Evolutionary conservation across 2,888 invertebrate genomes (phyloP).

Genomic region (Archips crataeganus): DNA sequence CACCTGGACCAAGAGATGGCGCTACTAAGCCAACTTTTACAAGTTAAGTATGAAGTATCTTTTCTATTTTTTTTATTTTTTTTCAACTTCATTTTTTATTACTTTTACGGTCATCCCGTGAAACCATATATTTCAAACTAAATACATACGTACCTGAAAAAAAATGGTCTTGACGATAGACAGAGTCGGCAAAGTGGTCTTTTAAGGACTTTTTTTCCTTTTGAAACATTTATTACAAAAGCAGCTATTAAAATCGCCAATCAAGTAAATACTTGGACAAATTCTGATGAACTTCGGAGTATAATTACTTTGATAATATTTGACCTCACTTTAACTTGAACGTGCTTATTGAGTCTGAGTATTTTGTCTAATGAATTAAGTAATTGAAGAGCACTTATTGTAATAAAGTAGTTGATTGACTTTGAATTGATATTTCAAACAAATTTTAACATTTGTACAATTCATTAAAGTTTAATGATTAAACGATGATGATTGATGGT

Average conservation of each 20-base stretch:
- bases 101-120: no score
- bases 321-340: not conserved
- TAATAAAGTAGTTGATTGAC: not conserved
- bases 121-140: no score
- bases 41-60: no score
- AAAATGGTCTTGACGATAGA: no score
- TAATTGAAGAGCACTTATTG: conserved; percentile 1
- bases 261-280: not conserved
- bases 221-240: not conserved
- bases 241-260: not conserved
- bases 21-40: no score
- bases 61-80: no score
- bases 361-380: not conserved
- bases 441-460: not conserved
- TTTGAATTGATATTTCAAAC: not conserved
- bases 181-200: no score
- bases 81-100: no score
- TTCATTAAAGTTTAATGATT: no score
- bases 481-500: not conserved
- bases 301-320: not conserved
- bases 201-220: no score
- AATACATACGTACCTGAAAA: no score
- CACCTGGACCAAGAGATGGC: no score
- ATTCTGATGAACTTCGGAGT: not conserved
- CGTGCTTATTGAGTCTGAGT: not conserved